Evolutionary conservation across 2,113 vertebrate genomes (phyloP), one percentile per base, ranked within the genome.

Genomic region (Fregata magnificens): DNA sequence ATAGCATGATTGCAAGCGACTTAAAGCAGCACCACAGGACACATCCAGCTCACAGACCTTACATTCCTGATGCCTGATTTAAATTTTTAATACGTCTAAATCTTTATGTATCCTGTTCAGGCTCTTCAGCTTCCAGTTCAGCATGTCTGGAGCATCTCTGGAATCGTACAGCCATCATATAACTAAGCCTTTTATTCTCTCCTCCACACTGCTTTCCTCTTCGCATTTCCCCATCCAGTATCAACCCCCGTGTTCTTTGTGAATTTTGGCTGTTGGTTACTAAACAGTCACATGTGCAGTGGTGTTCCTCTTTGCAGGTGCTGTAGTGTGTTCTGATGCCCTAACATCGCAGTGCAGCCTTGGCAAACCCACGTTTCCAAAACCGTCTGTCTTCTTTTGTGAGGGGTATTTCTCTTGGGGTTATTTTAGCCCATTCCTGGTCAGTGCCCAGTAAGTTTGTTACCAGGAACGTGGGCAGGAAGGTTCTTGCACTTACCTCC

Each of bases 231-330:
- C 16, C 63, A 65, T 20, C 22, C 6, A 24, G 4, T 10, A 53
- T 26, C 38, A 59, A 32, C 10, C 21, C 11, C 38, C 4, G 0
- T 22, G 20, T 25, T 73, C 36, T 59, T 18, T 3, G 3, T 36
- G 49, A 53, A 53, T 77, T 92, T 83, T 73, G 36, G 19, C 16
- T 58, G 1, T 38, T 96, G 32, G 4, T 73, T 31, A 66, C 58
- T 45, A 67, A 34, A 32, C 3, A 12, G 9, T 20, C 47, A 22
- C 66, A 21, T 2, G 5, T 0, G 1, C 3, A 2, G 9, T 4
- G 4, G 13, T 62, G 21, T 17, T 52, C 32, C 13, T 53, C 32
- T 34, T 14, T 58, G 59, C 24, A 62, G 74, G n/a, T 73, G 53
- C 32, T 70, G 34, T 13, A 9, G 9, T 0, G 1, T 19, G 29